Evolutionary conservation across 30 jellyfish, hydroid and myxozoan genomes (phyloP).

Genomic region (Hydractinia echinata): DNA sequence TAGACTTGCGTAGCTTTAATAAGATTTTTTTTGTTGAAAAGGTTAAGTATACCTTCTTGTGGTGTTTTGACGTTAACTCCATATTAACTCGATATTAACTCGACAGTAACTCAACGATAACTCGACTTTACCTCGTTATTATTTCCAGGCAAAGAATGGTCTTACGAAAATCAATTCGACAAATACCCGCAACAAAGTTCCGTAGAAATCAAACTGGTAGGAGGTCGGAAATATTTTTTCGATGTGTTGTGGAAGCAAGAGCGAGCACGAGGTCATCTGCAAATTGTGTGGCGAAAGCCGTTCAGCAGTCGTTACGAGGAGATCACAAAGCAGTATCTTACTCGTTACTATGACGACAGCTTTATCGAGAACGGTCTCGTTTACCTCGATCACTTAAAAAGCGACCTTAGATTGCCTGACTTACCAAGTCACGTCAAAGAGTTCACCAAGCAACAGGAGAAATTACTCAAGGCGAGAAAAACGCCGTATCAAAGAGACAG

Average conservation of each 20-base stretch:
- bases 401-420: conserved; percentile 39
- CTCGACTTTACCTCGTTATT: not conserved
- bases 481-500: conserved; percentile 81
- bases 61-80: too few species aligned
- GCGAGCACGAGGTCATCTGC: conserved; percentile 67
- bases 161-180: conserved; percentile 56
- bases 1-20: too few species aligned
- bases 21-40: too few species aligned
- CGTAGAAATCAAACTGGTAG: conserved; percentile 6
- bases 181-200: conserved; percentile 48
- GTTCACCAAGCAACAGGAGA: conserved; percentile 22
- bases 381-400: conserved; percentile 44
- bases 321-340: conserved; percentile 25
- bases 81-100: too few species aligned
- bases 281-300: conserved; percentile 68
- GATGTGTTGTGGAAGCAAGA: conserved; percentile 75
- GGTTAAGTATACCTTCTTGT: too few species aligned
- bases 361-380: conserved; percentile 59
- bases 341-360: conserved; percentile 49
- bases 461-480: conserved; percentile 20
- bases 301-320: not conserved
- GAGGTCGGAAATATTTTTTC: conserved; percentile 48
- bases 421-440: conserved; percentile 58
- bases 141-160: conserved; percentile 45
- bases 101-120: too few species aligned